Evolutionary conservation across 2,113 vertebrate species (phyloP).

Genomic region (Mobula hypostoma): DNA sequence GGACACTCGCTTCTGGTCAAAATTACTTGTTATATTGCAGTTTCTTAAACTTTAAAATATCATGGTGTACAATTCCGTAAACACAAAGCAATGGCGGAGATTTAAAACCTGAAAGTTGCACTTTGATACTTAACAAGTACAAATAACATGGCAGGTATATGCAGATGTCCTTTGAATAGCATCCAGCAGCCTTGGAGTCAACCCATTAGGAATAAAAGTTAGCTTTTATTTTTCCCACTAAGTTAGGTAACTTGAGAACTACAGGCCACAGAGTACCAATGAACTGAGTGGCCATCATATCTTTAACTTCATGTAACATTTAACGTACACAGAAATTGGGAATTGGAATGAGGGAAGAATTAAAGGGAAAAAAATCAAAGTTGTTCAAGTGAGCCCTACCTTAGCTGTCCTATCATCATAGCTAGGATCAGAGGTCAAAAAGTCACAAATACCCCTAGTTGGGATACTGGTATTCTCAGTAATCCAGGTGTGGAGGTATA

Average conservation of each 20-base stretch:
- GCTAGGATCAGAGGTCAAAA: slow-evolving; percentile 66
- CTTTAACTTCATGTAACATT: not conserved
- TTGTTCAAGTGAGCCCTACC: slow-evolving; percentile 58
- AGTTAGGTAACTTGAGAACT: not conserved
- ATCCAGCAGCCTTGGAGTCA: not conserved
- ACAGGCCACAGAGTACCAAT: not conserved
- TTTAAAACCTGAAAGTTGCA: not conserved
- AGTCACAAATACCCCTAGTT: slow-evolving; percentile 82
- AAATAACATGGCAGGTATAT: not conserved
- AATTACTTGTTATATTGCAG: not conserved
- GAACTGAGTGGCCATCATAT: not conserved
- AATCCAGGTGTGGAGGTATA: slow-evolving; percentile 85
- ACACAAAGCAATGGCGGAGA: not conserved
- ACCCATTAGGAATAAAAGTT: not conserved
- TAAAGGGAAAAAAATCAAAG: not conserved
- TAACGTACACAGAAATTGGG: not conserved
- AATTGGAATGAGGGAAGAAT: not conserved
- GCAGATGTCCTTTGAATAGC: not conserved
- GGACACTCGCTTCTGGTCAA: not conserved
- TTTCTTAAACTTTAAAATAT: not conserved
- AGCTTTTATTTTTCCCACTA: not conserved
- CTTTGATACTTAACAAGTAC: not conserved
- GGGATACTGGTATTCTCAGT: slow-evolving; percentile 86
- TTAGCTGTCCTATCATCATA: slow-evolving; percentile 74
- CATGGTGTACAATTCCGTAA: not conserved